These are phyloP conservation scores for Bungarus multicinctus DNA, from an alignment of 2,113 vertebrate species.

Conservation along the genomic window DNA sequence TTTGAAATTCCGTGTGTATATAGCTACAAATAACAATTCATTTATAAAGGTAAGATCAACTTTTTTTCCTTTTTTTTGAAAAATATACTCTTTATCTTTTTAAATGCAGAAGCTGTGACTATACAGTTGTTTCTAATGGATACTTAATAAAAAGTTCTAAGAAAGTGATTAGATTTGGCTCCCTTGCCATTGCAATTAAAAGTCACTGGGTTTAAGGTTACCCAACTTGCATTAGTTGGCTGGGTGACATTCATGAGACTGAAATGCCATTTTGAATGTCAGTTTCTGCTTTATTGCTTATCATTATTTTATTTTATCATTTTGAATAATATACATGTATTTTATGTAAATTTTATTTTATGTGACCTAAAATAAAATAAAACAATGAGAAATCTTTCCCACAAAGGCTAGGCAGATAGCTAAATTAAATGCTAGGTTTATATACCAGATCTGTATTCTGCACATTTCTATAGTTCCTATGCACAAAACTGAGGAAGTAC, in stretches of 20 bases:
- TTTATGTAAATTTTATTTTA: not conserved
- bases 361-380: not conserved
- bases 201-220: not conserved
- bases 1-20: slow-evolving; percentile 81
- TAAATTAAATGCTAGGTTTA: not conserved
- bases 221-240: not conserved
- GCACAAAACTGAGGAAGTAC: not conserved
- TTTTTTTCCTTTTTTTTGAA: not conserved
- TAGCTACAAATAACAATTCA: slow-evolving; percentile 83
- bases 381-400: not conserved
- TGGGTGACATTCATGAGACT: not conserved
- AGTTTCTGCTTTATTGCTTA: not conserved
- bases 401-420: not conserved
- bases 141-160: not conserved
- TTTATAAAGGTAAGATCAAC: slow-evolving; percentile 73
- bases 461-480: not conserved
- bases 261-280: not conserved
- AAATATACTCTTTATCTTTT: not conserved
- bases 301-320: not conserved
- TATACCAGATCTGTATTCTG: not conserved
- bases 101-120: not conserved
- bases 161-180: not conserved
- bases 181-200: not conserved
- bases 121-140: not conserved
- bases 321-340: no score